Conservation (phyloP, 2,888 invertebrate species). For the Phorcus lineatus region DNA sequence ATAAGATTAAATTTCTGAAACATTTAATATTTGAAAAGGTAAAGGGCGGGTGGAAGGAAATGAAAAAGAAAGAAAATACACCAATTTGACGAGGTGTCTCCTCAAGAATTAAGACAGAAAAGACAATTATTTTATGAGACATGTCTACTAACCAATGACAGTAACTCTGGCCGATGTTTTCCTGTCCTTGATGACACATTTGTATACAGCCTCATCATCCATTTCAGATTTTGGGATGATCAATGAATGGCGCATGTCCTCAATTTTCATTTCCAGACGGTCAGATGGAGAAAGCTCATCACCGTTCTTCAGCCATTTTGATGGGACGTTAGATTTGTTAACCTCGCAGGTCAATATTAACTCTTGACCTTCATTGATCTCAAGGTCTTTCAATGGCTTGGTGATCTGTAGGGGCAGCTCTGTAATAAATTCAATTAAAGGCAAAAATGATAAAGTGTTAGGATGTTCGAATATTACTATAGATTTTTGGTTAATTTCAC, state of each 20-base stretch:
- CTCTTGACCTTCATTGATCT: constrained; percentile 57
- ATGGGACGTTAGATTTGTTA: constrained; percentile 62
- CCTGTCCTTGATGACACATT: constrained; percentile 52
- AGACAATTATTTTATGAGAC: neutral
- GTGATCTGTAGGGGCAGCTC: constrained; percentile 58
- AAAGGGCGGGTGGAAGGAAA: no score
- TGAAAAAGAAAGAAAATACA: no score
- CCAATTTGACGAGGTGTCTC: no score
- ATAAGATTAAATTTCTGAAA: no score
- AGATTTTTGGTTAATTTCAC: neutral
- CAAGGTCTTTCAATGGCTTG: constrained; percentile 58
- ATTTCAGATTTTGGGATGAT: constrained; percentile 56
- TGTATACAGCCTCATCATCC: constrained; percentile 71
- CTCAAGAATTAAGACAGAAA: no score
- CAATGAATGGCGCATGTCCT: constrained; percentile 59
- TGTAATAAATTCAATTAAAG: constrained; percentile 32
- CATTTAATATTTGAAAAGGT: no score
- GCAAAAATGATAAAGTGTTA: neutral
- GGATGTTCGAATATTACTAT: neutral
- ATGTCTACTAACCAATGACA: constrained; percentile 61
- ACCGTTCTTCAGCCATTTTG: constrained; percentile 65
- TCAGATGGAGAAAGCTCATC: constrained; percentile 55
- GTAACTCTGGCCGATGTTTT: constrained; percentile 63
- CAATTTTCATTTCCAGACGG: constrained; percentile 45
- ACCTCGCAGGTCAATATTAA: constrained; percentile 63